Evolutionary conservation across 2,888 invertebrate species (phyloP).

Genomic region (Halictus quadricinctus): DNA sequence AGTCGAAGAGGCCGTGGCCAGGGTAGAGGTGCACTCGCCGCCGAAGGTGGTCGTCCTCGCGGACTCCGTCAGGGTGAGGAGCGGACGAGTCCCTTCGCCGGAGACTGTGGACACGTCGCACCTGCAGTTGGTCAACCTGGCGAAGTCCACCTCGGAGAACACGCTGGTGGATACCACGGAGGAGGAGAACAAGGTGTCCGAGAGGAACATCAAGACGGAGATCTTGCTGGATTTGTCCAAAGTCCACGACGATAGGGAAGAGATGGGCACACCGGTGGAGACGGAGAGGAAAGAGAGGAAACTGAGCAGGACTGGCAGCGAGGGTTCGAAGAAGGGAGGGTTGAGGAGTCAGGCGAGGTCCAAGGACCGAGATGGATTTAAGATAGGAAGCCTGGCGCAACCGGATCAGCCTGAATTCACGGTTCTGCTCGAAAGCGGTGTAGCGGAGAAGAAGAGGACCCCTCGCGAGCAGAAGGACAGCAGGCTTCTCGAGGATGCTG

Average conservation of each 20-base stretch:
- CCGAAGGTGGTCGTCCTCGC: slow-evolving; percentile 78
- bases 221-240: slow-evolving; percentile 81
- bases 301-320: slow-evolving; percentile 68
- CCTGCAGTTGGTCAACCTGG: slow-evolving; percentile 57
- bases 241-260: slow-evolving; percentile 81
- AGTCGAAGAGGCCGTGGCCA: slow-evolving; percentile 74
- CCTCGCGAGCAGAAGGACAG: neutral
- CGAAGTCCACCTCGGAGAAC: slow-evolving; percentile 75
- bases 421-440: slow-evolving; percentile 44
- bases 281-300: slow-evolving; percentile 55
- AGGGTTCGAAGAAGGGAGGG: slow-evolving; percentile 61
- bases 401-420: slow-evolving; percentile 65
- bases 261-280: slow-evolving; percentile 76
- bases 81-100: slow-evolving; percentile 49
- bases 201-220: slow-evolving; percentile 82
- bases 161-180: slow-evolving; percentile 53
- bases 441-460: slow-evolving; percentile 25
- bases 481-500: slow-evolving; percentile 5
- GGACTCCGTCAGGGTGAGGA: slow-evolving; percentile 37
- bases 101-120: slow-evolving; percentile 50
- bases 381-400: slow-evolving; percentile 58
- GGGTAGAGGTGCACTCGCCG: slow-evolving; percentile 68
- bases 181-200: slow-evolving; percentile 74
- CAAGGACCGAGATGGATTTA: slow-evolving; percentile 46
- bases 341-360: slow-evolving; percentile 3